A percentile compares a stretch with the other conserved stretches of the same genome.
Evolutionary conservation across 2,113 vertebrate species (phyloP).

Genomic region (Trichomycterus rosablanca): DNA sequence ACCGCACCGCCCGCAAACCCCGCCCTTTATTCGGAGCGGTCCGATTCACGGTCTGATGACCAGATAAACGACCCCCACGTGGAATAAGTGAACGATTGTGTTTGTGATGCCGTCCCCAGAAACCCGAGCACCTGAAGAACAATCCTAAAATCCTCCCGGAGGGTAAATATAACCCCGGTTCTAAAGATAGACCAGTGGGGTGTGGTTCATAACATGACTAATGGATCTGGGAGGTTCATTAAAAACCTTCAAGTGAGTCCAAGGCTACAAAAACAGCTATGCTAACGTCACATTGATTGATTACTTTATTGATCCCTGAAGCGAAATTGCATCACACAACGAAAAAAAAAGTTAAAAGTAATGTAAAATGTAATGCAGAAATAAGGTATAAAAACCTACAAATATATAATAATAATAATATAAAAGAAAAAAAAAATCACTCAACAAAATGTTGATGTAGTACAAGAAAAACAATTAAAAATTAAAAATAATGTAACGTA

Average conservation of each 20-base stretch:
- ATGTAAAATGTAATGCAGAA: no score
- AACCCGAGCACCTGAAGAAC: slow-evolving; percentile 32
- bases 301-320: no score
- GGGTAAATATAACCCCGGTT: slow-evolving; percentile 24
- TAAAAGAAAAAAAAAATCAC: no score
- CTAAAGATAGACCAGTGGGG: slow-evolving; percentile 24
- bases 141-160: slow-evolving; percentile 26
- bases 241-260: slow-evolving; percentile 26
- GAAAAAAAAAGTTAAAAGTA: no score
- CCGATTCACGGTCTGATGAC: slow-evolving; percentile 41
- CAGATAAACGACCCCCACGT: slow-evolving; percentile 31
- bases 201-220: slow-evolving; percentile 27
- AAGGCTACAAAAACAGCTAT: slow-evolving; percentile 3
- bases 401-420: no score
- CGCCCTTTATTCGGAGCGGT: slow-evolving; percentile 34
- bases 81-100: slow-evolving; percentile 26
- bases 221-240: slow-evolving; percentile 29
- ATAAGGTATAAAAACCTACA: no score
- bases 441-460: no score
- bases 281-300: slow-evolving; percentile 25
- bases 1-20: slow-evolving; percentile 28
- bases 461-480: no score
- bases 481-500: no score
- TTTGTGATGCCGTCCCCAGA: slow-evolving; percentile 34
- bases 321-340: no score